These are phyloP conservation scores for Drosophila sucinea DNA, from an alignment of 1,140 invertebrate genomes.

Conservation along the genomic window DNA sequence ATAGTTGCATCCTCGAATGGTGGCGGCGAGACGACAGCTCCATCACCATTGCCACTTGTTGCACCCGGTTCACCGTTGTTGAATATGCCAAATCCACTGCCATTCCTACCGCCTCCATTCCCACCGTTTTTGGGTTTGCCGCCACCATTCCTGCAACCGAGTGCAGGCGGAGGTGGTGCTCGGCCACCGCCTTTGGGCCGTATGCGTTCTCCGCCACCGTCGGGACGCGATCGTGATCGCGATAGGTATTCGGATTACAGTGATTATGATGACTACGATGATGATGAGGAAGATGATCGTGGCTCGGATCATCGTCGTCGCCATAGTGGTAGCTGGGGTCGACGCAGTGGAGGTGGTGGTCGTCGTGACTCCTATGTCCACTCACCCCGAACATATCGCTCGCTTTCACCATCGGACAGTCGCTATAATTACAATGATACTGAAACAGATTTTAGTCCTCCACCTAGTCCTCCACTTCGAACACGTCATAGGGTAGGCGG, in stretches of 20 bases:
- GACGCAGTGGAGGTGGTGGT: constrained; percentile 44
- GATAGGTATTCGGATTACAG: constrained; percentile 66
- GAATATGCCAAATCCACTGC: constrained; percentile 82
- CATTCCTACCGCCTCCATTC: constrained; percentile 84
- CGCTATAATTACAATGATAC: constrained; percentile 81
- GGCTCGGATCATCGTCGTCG: constrained; percentile 48
- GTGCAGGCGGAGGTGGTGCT: constrained; percentile 84
- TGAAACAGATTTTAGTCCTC: constrained; percentile 82
- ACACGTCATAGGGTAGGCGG: constrained; percentile 15
- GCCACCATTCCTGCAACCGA: constrained; percentile 84
- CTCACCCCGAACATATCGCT: constrained; percentile 77
- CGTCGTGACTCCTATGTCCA: constrained; percentile 64
- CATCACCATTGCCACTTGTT: constrained; percentile 82
- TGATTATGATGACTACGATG: constrained; percentile 73
- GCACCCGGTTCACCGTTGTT: constrained; percentile 72
- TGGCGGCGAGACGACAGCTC: constrained; percentile 50
- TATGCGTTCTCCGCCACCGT: constrained; percentile 86
- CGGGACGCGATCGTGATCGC: constrained; percentile 42
- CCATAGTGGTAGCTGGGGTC: constrained; percentile 66
- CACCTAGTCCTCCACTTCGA: constrained; percentile 61
- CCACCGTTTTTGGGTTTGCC: constrained; percentile 83
- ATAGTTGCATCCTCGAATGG: constrained; percentile 54
- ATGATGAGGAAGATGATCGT: constrained; percentile 65
- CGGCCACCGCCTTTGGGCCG: constrained; percentile 86
- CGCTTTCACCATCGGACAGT: constrained; percentile 77